Evolutionary conservation across 2,888 invertebrate species (phyloP), one percentile per base, ranked within the genome.

Genomic region (Zaprionus lineosus): DNA sequence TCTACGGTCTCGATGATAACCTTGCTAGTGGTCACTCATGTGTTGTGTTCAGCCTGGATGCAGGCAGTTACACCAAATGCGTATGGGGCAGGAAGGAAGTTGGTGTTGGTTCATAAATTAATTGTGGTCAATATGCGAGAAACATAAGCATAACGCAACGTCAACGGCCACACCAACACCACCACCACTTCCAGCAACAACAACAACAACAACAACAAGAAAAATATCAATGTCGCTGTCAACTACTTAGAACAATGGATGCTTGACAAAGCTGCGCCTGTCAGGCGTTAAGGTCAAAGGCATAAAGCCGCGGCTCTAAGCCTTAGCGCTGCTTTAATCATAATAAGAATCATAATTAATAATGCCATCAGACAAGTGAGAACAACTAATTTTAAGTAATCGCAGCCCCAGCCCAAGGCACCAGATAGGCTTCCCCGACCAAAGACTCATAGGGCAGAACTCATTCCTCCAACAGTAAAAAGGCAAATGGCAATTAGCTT

Each of bases 41-140:
- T 79, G 84, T 76, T 83, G 31, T 58, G 58, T 59, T 70, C 64
- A 70, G 71, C 67, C 63, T 51, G 67, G 70, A 52, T 70, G 65
- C 66, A 40, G 24, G 56, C 56, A 46, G 46, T 73, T 66, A 69
- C 56, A 78, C 47, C 48, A 50, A 61, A 71, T 78, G 78, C 76
- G 68, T 73, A 41, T 24, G 24, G 16, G 14, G 52, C 73, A 63
- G 78, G 78, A 82, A 84, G 83, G 78, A 84, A 84, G 83, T 66
- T 65, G 78, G 85, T 82, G 9, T 29, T 11, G 85, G 74, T 78
- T 84, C 78, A 78, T 78, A 78, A 84, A 79, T 71, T 82, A 82
- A 78, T 74, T 78, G 65, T 84, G 78, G 78, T 65, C 78, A 79
- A 77, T 79, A 84, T 71, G 55, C 64, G 57, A 69, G 63, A 51